Conservation (phyloP, 2,797 vertebrate species). For the Carduelis carduelis region DNA sequence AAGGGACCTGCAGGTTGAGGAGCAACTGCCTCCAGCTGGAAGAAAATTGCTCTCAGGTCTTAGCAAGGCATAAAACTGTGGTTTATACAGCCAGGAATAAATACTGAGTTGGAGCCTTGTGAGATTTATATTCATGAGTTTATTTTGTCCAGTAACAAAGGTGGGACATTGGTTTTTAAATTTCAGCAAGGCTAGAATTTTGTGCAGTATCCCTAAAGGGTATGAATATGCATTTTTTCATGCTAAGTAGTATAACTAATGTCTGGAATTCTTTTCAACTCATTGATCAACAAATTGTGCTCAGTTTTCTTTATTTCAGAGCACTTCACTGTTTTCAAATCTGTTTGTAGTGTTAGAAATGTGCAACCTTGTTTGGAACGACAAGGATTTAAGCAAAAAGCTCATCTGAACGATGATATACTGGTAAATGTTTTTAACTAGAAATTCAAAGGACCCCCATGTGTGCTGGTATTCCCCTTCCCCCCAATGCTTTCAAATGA, state of each 20-base stretch:
- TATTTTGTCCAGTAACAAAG: neutral
- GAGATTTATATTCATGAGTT: neutral
- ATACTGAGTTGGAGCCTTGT: neutral
- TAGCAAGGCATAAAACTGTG: neutral
- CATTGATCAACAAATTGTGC: neutral
- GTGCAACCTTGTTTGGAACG: neutral
- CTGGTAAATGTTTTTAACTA: neutral
- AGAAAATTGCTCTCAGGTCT: neutral
- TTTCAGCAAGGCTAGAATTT: neutral
- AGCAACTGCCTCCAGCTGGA: neutral
- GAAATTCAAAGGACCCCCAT: neutral
- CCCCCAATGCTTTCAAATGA: neutral
- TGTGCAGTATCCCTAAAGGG: neutral
- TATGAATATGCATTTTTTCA: neutral
- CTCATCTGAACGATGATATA: neutral
- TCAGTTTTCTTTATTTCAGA: neutral
- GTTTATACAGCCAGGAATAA: neutral
- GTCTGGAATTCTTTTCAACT: neutral
- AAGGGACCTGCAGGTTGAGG: neutral
- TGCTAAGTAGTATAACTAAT: neutral
- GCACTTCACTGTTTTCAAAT: neutral
- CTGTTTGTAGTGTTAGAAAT: neutral
- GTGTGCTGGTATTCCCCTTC: neutral
- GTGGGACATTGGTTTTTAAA: neutral
- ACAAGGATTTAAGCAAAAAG: neutral